Evolutionary conservation across 2,888 invertebrate species (phyloP).

Genomic region (Trisateles emortualis): DNA sequence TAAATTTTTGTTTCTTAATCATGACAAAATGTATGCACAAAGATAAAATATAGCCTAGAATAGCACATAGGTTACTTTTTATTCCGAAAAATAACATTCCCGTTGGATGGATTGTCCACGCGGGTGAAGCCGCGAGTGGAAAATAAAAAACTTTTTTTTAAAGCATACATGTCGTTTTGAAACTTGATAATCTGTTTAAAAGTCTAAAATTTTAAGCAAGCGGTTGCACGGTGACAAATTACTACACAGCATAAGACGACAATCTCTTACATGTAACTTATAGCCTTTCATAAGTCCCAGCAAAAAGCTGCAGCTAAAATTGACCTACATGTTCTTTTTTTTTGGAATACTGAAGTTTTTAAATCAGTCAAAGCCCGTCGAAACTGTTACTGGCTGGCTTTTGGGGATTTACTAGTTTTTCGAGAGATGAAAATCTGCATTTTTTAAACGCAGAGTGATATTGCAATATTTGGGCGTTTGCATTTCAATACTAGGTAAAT

Average conservation of each 20-base stretch:
- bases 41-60: too few species aligned
- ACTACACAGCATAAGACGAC: conserved; percentile 44
- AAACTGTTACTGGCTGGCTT: neutral
- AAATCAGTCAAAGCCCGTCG: neutral
- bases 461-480: too few species aligned
- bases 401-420: neutral
- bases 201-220: conserved; percentile 36
- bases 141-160: too few species aligned
- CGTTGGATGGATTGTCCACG: too few species aligned
- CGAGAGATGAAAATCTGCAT: neutral
- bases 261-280: conserved; percentile 31
- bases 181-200: conserved; percentile 25
- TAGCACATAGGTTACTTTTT: too few species aligned
- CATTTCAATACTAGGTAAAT: too few species aligned
- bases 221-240: conserved; percentile 49
- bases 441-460: too few species aligned
- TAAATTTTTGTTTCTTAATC: too few species aligned
- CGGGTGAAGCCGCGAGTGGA: too few species aligned
- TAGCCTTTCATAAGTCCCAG: conserved; percentile 34
- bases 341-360: neutral
- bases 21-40: too few species aligned
- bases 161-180: conserved; percentile 7
- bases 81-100: too few species aligned
- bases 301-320: conserved; percentile 15
- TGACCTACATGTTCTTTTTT: neutral